Evolutionary conservation across 2,888 invertebrate species (phyloP).

Genomic region (Platycnemis pennipes): DNA sequence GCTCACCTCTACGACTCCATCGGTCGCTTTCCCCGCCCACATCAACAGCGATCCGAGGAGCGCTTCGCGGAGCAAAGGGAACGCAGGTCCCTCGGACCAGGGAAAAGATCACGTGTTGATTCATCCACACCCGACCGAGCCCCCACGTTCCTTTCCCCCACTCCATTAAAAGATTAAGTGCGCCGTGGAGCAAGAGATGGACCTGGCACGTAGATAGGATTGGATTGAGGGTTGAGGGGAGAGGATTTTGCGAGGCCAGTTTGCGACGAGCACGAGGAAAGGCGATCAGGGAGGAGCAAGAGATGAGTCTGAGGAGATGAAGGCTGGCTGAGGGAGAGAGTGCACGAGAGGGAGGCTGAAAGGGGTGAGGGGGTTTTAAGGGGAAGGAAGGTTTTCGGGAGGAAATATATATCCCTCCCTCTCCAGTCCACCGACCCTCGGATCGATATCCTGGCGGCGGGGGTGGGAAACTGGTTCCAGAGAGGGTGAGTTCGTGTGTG

Average conservation of each 20-base stretch:
- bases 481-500: not conserved
- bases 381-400: not conserved
- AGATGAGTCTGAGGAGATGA: not conserved
- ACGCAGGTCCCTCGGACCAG: not conserved
- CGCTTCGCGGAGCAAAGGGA: not conserved
- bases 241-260: not conserved
- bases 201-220: too few species aligned
- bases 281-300: not conserved
- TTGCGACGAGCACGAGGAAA: not conserved
- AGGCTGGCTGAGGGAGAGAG: not conserved
- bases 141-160: not conserved
- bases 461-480: conserved; percentile 2
- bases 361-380: not conserved
- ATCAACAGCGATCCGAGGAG: not conserved
- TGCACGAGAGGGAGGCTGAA: not conserved
- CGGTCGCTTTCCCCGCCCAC: not conserved
- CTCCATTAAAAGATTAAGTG: conserved; percentile 22
- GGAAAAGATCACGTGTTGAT: not conserved
- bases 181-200: not conserved
- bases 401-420: conserved; percentile 7
- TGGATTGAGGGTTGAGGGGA: not conserved
- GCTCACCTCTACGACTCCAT: not conserved
- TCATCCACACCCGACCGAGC: not conserved
- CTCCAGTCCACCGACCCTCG: conserved; percentile 12
- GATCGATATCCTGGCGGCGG: conserved; percentile 51